These are phyloP conservation scores for Diachasmimorpha longicaudata DNA, from an alignment of 1,140 invertebrate genomes.

Conservation along the genomic window DNA sequence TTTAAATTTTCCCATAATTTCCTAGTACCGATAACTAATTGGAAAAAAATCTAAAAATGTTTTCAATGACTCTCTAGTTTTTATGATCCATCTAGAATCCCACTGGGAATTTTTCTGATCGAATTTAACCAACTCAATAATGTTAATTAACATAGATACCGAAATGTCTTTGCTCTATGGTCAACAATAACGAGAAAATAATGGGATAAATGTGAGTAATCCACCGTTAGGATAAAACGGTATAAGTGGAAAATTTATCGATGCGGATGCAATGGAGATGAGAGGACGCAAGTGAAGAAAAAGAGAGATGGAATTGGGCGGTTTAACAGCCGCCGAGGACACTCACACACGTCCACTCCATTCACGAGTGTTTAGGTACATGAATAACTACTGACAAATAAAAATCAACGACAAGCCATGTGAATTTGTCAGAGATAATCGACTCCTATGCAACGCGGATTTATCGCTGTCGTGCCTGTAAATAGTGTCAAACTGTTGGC, in stretches of 20 bases:
- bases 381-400: too few relatives aligned
- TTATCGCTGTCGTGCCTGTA: conserved; percentile 1
- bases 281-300: background rate
- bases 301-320: background rate
- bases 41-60: too few relatives aligned
- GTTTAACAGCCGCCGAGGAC: background rate
- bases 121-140: too few relatives aligned
- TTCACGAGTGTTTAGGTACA: too few relatives aligned
- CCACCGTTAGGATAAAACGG: conserved; percentile 3
- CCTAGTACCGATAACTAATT: too few relatives aligned
- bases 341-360: background rate
- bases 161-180: background rate
- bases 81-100: too few relatives aligned
- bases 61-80: too few relatives aligned
- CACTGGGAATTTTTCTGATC: too few relatives aligned
- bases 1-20: too few relatives aligned
- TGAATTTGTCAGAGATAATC: conserved; percentile 2
- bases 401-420: background rate
- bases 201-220: conserved; percentile 1
- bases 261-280: background rate
- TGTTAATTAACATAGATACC: background rate
- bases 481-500: conserved; percentile 1
- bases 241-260: background rate
- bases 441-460: background rate
- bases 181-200: background rate